A percentile compares a stretch with the other conserved stretches of the same genome.
Conservation (phyloP, 1,140 invertebrate genomes). For the Tigriopus japonicus region DNA sequence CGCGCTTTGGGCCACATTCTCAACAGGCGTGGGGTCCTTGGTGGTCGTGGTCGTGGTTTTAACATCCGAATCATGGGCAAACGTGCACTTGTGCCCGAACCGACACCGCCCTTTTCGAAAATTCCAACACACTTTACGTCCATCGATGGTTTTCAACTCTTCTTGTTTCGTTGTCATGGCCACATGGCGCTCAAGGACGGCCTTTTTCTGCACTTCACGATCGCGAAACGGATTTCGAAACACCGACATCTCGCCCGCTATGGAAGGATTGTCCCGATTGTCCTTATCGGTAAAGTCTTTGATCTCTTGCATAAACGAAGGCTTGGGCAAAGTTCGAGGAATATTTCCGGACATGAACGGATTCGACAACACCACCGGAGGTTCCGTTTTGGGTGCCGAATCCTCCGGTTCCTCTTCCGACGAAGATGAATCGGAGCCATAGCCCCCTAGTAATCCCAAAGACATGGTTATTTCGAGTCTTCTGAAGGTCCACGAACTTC, state of each 20-base stretch:
- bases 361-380: neutral
- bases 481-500: neutral
- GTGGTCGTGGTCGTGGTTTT: constrained; percentile 17
- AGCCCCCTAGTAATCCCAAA: neutral
- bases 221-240: constrained; percentile 76
- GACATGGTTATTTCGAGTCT: neutral
- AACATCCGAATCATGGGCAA: constrained; percentile 71
- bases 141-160: constrained; percentile 54
- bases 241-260: constrained; percentile 34
- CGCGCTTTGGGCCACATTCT: neutral
- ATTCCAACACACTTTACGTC: constrained; percentile 80
- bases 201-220: constrained; percentile 65
- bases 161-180: constrained; percentile 62
- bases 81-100: constrained; percentile 79
- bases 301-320: neutral
- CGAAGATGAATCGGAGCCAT: neutral
- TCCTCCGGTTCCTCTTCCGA: neutral
- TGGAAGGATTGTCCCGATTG: neutral
- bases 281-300: neutral
- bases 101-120: constrained; percentile 71
- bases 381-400: neutral
- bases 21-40: neutral
- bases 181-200: constrained; percentile 74
- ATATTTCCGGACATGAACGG: neutral
- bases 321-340: neutral